Evolutionary conservation across 2,888 invertebrate species (phyloP).

Genomic region (Apotomis turbidana): DNA sequence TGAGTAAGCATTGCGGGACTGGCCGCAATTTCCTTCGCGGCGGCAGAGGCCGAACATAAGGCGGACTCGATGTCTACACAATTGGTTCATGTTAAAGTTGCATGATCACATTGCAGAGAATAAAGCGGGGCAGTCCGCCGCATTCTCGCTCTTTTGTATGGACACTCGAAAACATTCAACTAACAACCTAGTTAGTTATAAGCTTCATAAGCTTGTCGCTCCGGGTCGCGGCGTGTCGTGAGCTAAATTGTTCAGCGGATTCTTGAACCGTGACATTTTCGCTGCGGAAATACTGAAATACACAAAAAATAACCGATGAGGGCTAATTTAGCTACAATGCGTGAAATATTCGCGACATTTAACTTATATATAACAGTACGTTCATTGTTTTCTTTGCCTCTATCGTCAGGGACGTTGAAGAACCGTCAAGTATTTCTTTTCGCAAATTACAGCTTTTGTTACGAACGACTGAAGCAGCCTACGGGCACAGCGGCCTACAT

Average conservation of each 20-base stretch:
- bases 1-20: constrained; percentile 70
- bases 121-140: constrained; percentile 61
- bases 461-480: constrained; percentile 11
- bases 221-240: neutral
- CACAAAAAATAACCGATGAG: neutral
- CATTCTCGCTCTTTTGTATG: constrained; percentile 55
- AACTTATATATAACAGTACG: constrained; percentile 1
- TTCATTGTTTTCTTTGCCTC: constrained; percentile 49
- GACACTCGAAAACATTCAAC: constrained; percentile 30
- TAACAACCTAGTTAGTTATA: constrained; percentile 33
- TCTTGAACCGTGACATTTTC: constrained; percentile 12
- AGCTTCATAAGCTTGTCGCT: constrained; percentile 24
- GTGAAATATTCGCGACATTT: constrained; percentile 24
- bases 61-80: constrained; percentile 62
- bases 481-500: constrained; percentile 3
- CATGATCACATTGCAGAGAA: constrained; percentile 76
- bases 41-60: constrained; percentile 46
- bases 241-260: constrained; percentile 7
- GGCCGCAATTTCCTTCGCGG: constrained; percentile 74
- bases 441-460: constrained; percentile 1
- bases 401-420: neutral
- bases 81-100: constrained; percentile 74
- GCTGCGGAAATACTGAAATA: neutral
- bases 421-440: constrained; percentile 12
- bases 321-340: constrained; percentile 15